Evolutionary conservation across 1,140 invertebrate species (phyloP), one percentile per base, ranked within the genome.

Genomic region (Drosophila prosaltans): DNA sequence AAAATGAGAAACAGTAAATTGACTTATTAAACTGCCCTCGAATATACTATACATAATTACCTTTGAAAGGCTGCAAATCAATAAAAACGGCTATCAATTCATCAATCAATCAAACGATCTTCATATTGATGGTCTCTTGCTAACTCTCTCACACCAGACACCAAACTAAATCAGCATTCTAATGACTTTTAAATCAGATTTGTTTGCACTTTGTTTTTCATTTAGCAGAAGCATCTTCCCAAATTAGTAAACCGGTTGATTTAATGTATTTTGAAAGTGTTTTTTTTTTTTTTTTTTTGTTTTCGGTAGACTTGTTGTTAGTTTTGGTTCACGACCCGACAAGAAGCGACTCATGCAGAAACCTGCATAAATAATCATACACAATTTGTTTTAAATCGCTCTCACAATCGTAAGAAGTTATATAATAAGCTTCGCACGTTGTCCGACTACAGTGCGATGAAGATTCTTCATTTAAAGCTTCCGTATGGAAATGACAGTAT

Each of bases 221-320:
- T 76, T 76, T 65, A 66, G 58, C 66, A 70, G 58, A 64, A 45
- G 67, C 30, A 64, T 16, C 45, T 55, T 43, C 60, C n/a, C 39
- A 55, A 67, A 43, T 60, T 63, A 3, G 57, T 72, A 78, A 88
- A 88, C 84, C 80, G 84, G 84, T 88, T 80, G 21, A 74, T 66
- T 83, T 74, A 75, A 89, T 72, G 71, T 69, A 68, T 84, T 85
- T 89, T 81, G 80, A 89, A 88, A 88, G 84, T 89, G 74, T 71
- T 72, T 70, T 74, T 58, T 51, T 16, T 0, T 74, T 58, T 51
- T 26, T 71, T 72, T 70, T 74, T 58, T 51, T 16, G 16, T 74
- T 58, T 51, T 26, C n/a, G 21, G 65, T 57, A 65, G 85, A 89
- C 80, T 84, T 80, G 80, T 81, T 72, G 9, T 54, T 65, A 74